Evolutionary conservation across 2,888 invertebrate species (phyloP).

Genomic region (Hesperia comma): DNA sequence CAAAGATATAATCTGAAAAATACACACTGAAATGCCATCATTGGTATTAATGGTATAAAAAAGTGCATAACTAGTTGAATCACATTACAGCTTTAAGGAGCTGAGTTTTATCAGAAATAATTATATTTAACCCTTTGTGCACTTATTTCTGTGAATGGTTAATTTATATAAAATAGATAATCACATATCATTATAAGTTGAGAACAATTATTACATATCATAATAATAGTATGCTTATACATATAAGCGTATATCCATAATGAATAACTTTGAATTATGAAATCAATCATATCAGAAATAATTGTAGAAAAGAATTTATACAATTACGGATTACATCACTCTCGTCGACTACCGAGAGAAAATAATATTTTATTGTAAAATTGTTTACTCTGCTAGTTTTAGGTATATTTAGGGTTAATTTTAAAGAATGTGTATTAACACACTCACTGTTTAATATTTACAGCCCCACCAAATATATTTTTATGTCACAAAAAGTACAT

Average conservation of each 20-base stretch:
- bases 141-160: slow-evolving; percentile 20
- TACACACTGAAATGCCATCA: no score
- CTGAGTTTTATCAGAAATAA: not conserved
- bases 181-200: slow-evolving; percentile 23
- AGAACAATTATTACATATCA: slow-evolving; percentile 3
- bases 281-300: slow-evolving; percentile 18
- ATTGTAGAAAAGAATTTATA: slow-evolving; percentile 22
- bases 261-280: not conserved
- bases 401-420: slow-evolving; percentile 59
- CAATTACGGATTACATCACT: slow-evolving; percentile 16
- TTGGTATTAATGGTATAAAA: no score
- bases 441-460: slow-evolving; percentile 79
- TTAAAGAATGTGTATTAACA: slow-evolving; percentile 77
- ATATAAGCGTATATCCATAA: not conserved
- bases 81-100: not conserved
- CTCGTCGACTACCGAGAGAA: slow-evolving; percentile 39
- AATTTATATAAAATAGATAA: slow-evolving; percentile 11
- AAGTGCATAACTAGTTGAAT: no score
- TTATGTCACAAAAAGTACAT: slow-evolving; percentile 56
- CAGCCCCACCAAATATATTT: slow-evolving; percentile 75
- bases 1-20: no score
- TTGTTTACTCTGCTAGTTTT: slow-evolving; percentile 77
- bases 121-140: slow-evolving; percentile 15
- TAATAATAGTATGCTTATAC: not conserved
- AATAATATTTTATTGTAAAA: slow-evolving; percentile 53